These are phyloP conservation scores for Athetis lepigone DNA, from an alignment of 2,888 invertebrate species.

Conservation along the genomic window DNA sequence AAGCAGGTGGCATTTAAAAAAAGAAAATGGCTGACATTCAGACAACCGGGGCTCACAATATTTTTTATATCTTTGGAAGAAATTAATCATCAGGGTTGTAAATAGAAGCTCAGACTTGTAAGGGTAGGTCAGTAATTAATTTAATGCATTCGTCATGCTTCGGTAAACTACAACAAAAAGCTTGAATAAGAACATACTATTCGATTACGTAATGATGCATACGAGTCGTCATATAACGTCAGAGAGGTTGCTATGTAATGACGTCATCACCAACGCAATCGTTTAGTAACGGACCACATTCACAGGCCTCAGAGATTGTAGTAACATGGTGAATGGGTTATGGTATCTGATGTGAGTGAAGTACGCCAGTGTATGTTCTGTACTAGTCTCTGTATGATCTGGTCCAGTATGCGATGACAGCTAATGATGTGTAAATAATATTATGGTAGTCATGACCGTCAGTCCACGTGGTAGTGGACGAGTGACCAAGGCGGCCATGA, in stretches of 20 bases:
- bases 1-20: constrained; percentile 74
- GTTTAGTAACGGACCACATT: constrained; percentile 83
- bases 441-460: constrained; percentile 68
- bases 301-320: constrained; percentile 83
- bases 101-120: constrained; percentile 41
- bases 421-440: constrained; percentile 82
- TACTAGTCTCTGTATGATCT: constrained; percentile 85
- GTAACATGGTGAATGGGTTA: constrained; percentile 86
- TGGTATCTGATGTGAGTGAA: constrained; percentile 88
- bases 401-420: constrained; percentile 85
- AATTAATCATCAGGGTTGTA: constrained; percentile 39
- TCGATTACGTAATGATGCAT: constrained; percentile 75
- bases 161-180: constrained; percentile 79
- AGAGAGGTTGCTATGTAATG: constrained; percentile 44
- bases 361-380: constrained; percentile 87
- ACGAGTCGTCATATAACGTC: constrained; percentile 29
- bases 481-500: constrained; percentile 70
- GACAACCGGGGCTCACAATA: constrained; percentile 34
- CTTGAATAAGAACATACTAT: constrained; percentile 74
- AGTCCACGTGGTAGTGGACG: constrained; percentile 70
- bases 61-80: constrained; percentile 41
- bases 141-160: constrained; percentile 77
- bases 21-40: constrained; percentile 52
- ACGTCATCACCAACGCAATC: constrained; percentile 73
- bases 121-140: constrained; percentile 50